Percentiles rank a stretch among this genome's conserved stretches.
Conservation (phyloP, 1,140 invertebrate species). For the Pseudomyrmex sp. region DNA sequence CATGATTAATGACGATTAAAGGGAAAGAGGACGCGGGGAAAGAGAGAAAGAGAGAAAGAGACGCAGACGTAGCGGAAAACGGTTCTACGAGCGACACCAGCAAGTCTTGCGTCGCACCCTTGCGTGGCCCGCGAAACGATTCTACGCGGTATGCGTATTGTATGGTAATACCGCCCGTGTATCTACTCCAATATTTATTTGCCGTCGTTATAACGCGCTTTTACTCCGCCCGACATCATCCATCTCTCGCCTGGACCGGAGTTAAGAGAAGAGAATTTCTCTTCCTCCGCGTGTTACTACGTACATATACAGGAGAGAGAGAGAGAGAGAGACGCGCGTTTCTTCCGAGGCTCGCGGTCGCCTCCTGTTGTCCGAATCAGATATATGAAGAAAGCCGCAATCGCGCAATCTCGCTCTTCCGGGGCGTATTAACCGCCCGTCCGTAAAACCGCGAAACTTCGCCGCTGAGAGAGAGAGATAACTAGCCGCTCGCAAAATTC, state of each 20-base stretch:
- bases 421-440: background rate
- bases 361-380: conserved; percentile 38
- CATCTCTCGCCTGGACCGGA: conserved; percentile 57
- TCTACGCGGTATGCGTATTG: conserved; percentile 77
- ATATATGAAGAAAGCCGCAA: conserved; percentile 50
- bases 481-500: background rate
- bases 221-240: conserved; percentile 72
- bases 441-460: background rate
- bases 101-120: conserved; percentile 71
- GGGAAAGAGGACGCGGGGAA: conserved; percentile 39
- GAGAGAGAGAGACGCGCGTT: conserved; percentile 10
- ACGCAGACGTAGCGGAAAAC: conserved; percentile 44
- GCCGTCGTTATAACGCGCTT: conserved; percentile 74
- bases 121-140: conserved; percentile 71
- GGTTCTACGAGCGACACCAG: conserved; percentile 68
- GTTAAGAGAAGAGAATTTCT: conserved; percentile 24
- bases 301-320: too few species aligned
- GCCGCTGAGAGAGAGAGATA: too few species aligned
- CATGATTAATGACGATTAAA: conserved; percentile 70
- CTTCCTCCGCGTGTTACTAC: background rate
- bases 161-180: conserved; percentile 76
- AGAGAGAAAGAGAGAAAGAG: conserved; percentile 34
- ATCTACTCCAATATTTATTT: conserved; percentile 77
- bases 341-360: conserved; percentile 1
- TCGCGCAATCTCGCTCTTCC: conserved; percentile 29